Base-by-base conservation (phyloP, 2,888 invertebrate species). In the Colletes collaris region DNA sequence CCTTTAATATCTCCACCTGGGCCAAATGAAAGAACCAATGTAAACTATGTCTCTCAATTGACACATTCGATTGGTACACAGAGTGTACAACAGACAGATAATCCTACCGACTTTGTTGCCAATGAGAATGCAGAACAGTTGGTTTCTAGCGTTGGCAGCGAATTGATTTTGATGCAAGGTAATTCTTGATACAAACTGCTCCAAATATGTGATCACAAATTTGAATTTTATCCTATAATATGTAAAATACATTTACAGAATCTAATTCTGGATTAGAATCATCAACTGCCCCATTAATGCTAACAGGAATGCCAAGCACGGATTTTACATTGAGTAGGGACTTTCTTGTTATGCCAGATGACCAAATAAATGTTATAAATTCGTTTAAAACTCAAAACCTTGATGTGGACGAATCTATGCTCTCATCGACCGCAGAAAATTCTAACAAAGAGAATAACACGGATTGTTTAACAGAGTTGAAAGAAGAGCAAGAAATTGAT, bases 121-220 rank as follows among this genome's bases (percentile, higher is more conserved):
- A 88, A 83, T 44, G 86, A 82, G 7, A 90, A 86, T 16, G 91
- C 90, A 40, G 92, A 92, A 66, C 89, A 86, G 11, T 69, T 93
- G 40, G 91, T 91, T 8, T 85, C 91, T 6, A 86, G 88, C 6
- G 92, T 92, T 37, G 88, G 82, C 8, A 91, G 87, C 13, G 92
- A 92, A 87, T 87, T 93, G 73, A 93, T 93, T 79, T 85, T 93
- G 67, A 92, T 92, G 88, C 92, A 92, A 85, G 90, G 93, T 92
- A 83, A 87, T 69, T 64, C 46, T 11, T 35, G 16, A 37, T 53
- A 4, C 49, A 35, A 40, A 35, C 66, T 37, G 7, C 58, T 40
- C 8, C 7, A 59, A 37, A 37, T 19, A 10, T 13, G 8, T 16
- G 1, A 8, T 50, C 8, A n/a, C 7, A 27, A 8, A 71, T 49